Conservation (phyloP, 2,113 vertebrate genomes). For the Smithornis capensis region DNA sequence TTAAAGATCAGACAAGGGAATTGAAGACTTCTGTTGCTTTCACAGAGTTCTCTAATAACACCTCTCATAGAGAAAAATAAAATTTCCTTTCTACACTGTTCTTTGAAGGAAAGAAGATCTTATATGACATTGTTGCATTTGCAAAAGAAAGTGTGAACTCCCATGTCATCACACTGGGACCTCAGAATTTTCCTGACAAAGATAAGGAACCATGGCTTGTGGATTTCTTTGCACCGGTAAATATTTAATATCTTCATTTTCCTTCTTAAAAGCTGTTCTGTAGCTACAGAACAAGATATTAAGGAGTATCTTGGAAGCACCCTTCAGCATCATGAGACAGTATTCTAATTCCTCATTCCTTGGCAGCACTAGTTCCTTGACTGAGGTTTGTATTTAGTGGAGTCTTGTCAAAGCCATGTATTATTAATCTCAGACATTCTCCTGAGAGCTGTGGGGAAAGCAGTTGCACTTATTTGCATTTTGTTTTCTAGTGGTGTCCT, state of each 20-base stretch:
- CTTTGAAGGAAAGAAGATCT: slow-evolving; percentile 86
- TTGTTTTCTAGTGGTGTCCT: slow-evolving; percentile 90
- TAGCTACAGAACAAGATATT: background rate
- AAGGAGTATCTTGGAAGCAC: background rate
- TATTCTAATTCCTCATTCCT: background rate
- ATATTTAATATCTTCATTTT: background rate
- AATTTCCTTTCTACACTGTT: background rate
- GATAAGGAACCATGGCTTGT: slow-evolving; percentile 95
- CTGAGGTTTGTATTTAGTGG: background rate
- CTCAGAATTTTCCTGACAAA: slow-evolving; percentile 93
- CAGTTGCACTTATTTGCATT: background rate
- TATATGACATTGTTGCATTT: slow-evolving; percentile 94
- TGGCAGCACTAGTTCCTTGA: background rate
- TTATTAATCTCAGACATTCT: background rate
- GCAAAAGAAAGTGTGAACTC: slow-evolving; percentile 93
- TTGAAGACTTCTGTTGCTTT: background rate
- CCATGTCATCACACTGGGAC: slow-evolving; percentile 90
- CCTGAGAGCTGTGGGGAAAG: background rate
- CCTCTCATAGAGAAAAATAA: background rate
- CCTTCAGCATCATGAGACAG: background rate
- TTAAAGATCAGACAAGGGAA: background rate
- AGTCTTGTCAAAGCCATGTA: background rate
- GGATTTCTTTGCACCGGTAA: slow-evolving; percentile 97
- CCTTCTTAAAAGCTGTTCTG: background rate
- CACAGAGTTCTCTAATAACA: background rate